phyloP scores from a whole-genome alignment of 2,797 vertebrate genomes.

The Clarias fuscus region DNA sequence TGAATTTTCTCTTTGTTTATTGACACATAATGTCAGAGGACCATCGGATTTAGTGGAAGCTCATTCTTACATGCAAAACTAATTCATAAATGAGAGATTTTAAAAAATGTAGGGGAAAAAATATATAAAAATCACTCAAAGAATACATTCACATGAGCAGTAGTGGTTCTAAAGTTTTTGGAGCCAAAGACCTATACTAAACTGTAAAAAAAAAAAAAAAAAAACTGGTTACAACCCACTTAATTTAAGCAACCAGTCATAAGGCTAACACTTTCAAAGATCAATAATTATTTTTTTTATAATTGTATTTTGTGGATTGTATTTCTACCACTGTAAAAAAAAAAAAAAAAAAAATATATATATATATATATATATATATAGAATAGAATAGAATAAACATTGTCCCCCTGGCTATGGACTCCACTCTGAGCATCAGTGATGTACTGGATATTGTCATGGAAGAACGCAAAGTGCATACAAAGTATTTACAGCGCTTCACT shows the following conservation, averaged over 20 bases:
- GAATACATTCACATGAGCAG: not conserved
- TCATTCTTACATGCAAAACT: constrained; percentile 3
- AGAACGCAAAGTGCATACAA: no score
- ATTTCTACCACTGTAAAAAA: not conserved
- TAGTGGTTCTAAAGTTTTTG: not conserved
- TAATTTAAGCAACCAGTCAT: not conserved
- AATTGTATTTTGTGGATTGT: not conserved
- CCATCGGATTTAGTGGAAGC: not conserved
- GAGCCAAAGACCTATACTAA: not conserved
- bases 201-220: not conserved
- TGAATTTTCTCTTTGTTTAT: not conserved
- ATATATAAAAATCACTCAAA: not conserved
- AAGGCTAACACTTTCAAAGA: not conserved
- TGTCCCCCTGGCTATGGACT: not conserved
- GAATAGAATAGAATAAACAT: not conserved
- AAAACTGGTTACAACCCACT: not conserved
- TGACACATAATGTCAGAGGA: not conserved
- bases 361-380: no score
- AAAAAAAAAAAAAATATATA: not conserved
- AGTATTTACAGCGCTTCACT: no score
- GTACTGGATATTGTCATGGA: constrained; percentile 18
- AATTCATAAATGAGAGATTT: not conserved
- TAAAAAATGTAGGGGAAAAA: not conserved
- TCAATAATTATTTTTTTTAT: not conserved
- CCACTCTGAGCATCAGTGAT: not conserved